A percentile compares a stretch with the other conserved stretches of the same genome.
Evolutionary conservation across 2,113 vertebrate species (phyloP).

Genomic region (Sylvia atricapilla): DNA sequence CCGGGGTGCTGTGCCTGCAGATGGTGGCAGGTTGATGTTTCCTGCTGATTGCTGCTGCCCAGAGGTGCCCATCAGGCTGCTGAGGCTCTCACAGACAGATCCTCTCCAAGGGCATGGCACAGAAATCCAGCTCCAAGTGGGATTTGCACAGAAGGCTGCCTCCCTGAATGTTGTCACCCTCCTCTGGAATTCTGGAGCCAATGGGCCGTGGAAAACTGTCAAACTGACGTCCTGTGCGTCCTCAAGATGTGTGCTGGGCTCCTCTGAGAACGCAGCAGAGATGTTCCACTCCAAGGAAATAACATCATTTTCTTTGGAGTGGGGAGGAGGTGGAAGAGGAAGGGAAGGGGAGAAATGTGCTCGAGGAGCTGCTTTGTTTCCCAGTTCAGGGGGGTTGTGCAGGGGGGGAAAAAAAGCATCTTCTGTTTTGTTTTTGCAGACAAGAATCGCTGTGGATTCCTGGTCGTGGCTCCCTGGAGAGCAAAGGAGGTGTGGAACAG

Average conservation of each 20-base stretch:
- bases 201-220: conserved; percentile 6
- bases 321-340: not conserved
- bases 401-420: not conserved
- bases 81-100: not conserved
- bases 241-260: not conserved
- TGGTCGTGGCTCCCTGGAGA: not conserved
- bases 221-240: not conserved
- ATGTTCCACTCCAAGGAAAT: not conserved
- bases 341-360: not conserved
- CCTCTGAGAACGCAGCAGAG: not conserved
- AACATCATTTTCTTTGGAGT: not conserved
- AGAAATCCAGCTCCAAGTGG: not conserved
- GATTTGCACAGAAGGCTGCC: not conserved
- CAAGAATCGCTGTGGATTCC: not conserved
- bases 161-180: not conserved
- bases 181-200: not conserved
- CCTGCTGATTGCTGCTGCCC: not conserved
- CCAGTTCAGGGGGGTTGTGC: not conserved
- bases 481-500: not conserved
- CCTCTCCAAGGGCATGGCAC: not conserved
- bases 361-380: not conserved
- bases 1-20: not conserved
- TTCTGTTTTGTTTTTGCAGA: not conserved
- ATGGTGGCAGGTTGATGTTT: not conserved
- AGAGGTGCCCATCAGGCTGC: not conserved